These are phyloP conservation scores for Isotomurus palustris DNA, from an alignment of 2,888 invertebrate species.

Conservation along the genomic window DNA sequence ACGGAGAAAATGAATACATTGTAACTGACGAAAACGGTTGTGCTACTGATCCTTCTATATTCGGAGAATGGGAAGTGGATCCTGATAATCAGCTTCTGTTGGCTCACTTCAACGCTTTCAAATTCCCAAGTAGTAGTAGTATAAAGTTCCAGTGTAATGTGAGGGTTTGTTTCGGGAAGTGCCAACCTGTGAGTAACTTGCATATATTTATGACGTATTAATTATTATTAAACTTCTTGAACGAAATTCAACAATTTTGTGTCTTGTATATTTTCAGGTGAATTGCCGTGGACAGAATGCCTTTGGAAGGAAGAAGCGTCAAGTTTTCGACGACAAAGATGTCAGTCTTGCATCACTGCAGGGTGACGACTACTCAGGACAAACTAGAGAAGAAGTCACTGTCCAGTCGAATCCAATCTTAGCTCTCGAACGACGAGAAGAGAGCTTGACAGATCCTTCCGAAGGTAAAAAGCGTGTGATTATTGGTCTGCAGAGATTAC, in stretches of 20 bases:
- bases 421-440: conserved; percentile 80
- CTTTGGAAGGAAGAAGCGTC: conserved; percentile 68
- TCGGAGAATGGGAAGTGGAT: conserved; percentile 89
- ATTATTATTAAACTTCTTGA: neutral
- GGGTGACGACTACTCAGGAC: conserved; percentile 59
- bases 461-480: conserved; percentile 58
- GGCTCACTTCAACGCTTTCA: conserved; percentile 77
- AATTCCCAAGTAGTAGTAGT: conserved; percentile 90
- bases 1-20: conserved; percentile 80
- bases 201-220: neutral
- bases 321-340: conserved; percentile 39
- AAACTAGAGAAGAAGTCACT: conserved; percentile 85
- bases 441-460: conserved; percentile 70
- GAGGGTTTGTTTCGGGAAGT: conserved; percentile 88
- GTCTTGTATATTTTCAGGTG: conserved; percentile 56
- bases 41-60: conserved; percentile 85
- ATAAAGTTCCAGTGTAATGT: conserved; percentile 94
- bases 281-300: conserved; percentile 89
- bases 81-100: conserved; percentile 76
- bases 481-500: neutral
- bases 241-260: neutral
- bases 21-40: conserved; percentile 93
- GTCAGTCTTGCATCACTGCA: conserved; percentile 35
- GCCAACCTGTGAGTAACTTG: conserved; percentile 72
- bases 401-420: conserved; percentile 87